Percentiles rank a stretch among this genome's conserved stretches.
Evolutionary conservation across 1,140 invertebrate genomes (phyloP).

Genomic region (Hermetia illucens): DNA sequence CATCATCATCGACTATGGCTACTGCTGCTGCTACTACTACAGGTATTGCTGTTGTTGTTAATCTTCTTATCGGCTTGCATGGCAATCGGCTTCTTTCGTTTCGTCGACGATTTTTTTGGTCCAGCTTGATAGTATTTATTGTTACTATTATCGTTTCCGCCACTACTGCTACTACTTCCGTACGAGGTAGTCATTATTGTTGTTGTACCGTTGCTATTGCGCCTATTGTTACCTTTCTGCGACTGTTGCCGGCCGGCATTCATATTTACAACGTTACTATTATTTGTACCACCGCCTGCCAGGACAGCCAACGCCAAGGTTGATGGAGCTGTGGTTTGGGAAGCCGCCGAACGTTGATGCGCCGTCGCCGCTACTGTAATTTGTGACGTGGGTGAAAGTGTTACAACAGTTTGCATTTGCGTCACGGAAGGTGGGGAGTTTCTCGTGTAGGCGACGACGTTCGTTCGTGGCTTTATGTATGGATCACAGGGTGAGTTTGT

Average conservation of each 20-base stretch:
- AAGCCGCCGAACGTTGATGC: neutral
- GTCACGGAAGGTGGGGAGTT: neutral
- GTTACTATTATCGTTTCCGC: neutral
- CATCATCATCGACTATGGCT: too few relatives aligned
- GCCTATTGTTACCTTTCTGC: neutral
- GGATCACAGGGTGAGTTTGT: neutral
- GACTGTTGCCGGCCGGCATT: neutral
- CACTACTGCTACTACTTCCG: neutral
- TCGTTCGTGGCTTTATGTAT: neutral
- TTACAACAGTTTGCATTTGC: neutral
- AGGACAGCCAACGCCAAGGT: neutral
- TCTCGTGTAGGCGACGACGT: neutral
- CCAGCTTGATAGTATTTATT: neutral
- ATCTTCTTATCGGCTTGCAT: neutral
- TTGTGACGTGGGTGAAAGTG: neutral
- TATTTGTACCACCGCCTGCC: neutral
- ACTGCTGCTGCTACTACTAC: too few relatives aligned
- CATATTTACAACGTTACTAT: neutral
- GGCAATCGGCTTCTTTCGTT: neutral
- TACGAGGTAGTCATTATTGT: neutral
- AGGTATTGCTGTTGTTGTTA: neutral
- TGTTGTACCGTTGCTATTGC: neutral
- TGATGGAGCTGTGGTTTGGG: slow-evolving; percentile 8
- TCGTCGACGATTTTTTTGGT: neutral
- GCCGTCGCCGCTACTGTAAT: neutral